Conservation (phyloP, 1,140 invertebrate species). For the Hypsibius dujardini region DNA sequence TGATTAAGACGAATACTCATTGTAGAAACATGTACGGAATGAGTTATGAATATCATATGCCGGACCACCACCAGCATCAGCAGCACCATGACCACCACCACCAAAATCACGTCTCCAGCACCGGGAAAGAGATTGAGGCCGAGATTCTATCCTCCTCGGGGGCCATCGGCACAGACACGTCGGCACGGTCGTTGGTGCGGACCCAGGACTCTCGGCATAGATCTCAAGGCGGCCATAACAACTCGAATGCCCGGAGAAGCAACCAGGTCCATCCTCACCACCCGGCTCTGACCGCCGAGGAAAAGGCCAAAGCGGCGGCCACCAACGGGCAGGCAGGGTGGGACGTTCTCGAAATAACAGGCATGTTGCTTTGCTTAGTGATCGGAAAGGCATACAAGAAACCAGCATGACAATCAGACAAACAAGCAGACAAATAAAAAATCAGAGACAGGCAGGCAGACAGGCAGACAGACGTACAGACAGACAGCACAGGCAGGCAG, state of each 20-base stretch:
- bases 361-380: background rate
- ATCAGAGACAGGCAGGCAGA: no score
- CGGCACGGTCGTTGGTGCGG: background rate
- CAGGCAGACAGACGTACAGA: no score
- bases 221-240: background rate
- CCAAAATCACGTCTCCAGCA: background rate
- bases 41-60: no score
- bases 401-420: no score
- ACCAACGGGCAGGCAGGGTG: background rate
- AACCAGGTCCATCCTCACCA: background rate
- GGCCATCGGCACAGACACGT: background rate
- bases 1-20: no score
- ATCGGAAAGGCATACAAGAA: background rate
- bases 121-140: background rate
- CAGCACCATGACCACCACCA: background rate
- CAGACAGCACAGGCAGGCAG: no score
- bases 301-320: background rate
- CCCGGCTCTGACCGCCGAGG: background rate
- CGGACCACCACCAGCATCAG: no score
- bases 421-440: no score
- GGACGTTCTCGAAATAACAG: conserved; percentile 1
- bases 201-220: background rate
- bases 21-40: no score
- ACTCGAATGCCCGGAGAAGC: background rate
- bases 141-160: background rate